Base-by-base conservation (phyloP, 2,797 vertebrate genomes). In the Prunella strophiata region DNA sequence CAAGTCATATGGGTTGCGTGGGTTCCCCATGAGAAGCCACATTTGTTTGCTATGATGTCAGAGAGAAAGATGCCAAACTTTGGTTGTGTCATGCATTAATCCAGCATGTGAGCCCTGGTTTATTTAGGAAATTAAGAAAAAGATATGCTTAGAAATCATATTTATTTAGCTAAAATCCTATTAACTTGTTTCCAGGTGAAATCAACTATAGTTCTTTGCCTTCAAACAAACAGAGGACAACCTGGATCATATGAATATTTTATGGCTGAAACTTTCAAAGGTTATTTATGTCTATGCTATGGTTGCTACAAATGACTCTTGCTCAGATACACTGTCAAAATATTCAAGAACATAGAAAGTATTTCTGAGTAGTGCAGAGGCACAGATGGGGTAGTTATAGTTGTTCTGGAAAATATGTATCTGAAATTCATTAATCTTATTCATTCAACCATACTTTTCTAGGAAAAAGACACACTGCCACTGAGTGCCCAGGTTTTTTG, bases 391-490 rank as follows among this genome's bases (percentile, higher is more conserved):
- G 48, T 80, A 77, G 61, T 74, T 87, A 29, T 1, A 66, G 54
- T 59, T 91, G 29, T 70, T 93, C 74, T 82, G 79, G 79, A 92
- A 92, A 94, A n/a, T 43, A 36, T 68, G n/a, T 51, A 57, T 86
- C 34, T 79, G 70, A 75, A 66, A 77, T 76, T 78, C 63, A 75
- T 84, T 9, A 82, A 70, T 76, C 55, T 91, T 86, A 5, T 63
- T 83, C 76, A 67, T 78, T 95, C 48, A 76, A 32, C 54, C 14
- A 0, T 85, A 36, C 18, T 79, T 90, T 92, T 95, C 79, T 38
- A 92, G 79, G 80, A 94, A 94, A 91, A 86, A 47, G 20, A 66
- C 17, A 42, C 8, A 16, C 21, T 70, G 34, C 54, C 71, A 20
- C 40, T 76, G 27, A 77, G 8, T 89, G 59, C 45, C 50, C 68